These are phyloP conservation scores for Rhabdomys dilectus DNA, from an alignment of 2,113 vertebrate genomes.

Conservation along the genomic window DNA sequence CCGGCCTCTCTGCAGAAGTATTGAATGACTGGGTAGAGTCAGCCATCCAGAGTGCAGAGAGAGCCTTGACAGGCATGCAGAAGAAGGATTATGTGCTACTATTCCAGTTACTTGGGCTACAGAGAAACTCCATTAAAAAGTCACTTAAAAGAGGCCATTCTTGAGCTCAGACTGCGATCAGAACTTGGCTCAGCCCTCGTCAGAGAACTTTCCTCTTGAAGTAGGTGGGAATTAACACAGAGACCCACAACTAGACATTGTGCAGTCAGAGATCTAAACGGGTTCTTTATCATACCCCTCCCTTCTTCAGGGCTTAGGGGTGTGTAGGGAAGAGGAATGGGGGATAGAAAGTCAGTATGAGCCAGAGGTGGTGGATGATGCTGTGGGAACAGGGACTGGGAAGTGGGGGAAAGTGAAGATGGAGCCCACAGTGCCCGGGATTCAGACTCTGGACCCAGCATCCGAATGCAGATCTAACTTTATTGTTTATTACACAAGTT, in stretches of 20 bases:
- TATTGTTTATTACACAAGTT: too few species aligned
- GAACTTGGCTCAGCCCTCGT: not conserved
- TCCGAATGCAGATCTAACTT: too few species aligned
- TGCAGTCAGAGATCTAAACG: not conserved
- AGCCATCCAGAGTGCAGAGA: not conserved
- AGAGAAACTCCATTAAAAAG: not conserved
- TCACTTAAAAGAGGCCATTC: not conserved
- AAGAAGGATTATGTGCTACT: not conserved
- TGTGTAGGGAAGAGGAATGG: not conserved
- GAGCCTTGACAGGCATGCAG: not conserved
- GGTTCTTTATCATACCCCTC: not conserved
- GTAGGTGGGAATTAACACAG: not conserved
- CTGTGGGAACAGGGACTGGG: too few species aligned
- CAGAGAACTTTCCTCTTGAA: not conserved
- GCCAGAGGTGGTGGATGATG: not conserved
- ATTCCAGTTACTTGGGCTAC: not conserved
- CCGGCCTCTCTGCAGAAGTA: not conserved
- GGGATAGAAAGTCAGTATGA: not conserved
- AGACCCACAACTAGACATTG: not conserved
- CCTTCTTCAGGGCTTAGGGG: not conserved
- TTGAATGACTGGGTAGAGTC: not conserved
- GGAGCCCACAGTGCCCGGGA: too few species aligned
- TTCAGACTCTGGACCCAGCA: too few species aligned
- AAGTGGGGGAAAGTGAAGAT: too few species aligned
- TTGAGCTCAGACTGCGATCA: not conserved